A percentile compares a stretch with the other conserved stretches of the same genome.
Evolutionary conservation across 2,888 invertebrate species (phyloP).

Genomic region (Drosophila silvestris): DNA sequence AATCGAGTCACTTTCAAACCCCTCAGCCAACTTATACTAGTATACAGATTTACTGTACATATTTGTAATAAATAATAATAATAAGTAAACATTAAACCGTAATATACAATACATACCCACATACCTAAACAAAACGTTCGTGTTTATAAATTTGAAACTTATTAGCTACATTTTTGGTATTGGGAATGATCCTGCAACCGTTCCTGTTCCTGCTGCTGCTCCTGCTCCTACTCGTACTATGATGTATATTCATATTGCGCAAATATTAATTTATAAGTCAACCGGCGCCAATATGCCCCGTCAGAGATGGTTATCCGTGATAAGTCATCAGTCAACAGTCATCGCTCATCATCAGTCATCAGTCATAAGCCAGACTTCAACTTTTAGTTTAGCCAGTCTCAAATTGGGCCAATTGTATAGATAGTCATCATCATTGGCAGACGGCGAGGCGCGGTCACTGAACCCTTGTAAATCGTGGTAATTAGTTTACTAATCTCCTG

Average conservation of each 20-base stretch:
- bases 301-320: not conserved
- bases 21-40: not conserved
- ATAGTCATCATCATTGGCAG: not conserved
- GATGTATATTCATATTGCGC: not conserved
- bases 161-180: not conserved
- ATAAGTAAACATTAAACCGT: not conserved
- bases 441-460: not conserved
- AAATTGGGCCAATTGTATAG: not conserved
- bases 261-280: not conserved
- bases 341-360: slow-evolving; percentile 5
- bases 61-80: not conserved
- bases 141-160: not conserved
- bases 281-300: not conserved
- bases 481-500: not conserved
- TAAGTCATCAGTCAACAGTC: not conserved
- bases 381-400: not conserved
- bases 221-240: not conserved
- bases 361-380: not conserved
- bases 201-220: not conserved
- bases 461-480: not conserved
- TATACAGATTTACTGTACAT: not conserved
- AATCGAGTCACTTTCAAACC: not conserved
- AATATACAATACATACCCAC: not conserved
- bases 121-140: not conserved
- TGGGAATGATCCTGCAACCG: not conserved